A percentile compares a stretch with the other conserved stretches of the same genome.
phyloP scores from a whole-genome alignment of 1,140 invertebrate species.

The Magallana ariakensis region DNA sequence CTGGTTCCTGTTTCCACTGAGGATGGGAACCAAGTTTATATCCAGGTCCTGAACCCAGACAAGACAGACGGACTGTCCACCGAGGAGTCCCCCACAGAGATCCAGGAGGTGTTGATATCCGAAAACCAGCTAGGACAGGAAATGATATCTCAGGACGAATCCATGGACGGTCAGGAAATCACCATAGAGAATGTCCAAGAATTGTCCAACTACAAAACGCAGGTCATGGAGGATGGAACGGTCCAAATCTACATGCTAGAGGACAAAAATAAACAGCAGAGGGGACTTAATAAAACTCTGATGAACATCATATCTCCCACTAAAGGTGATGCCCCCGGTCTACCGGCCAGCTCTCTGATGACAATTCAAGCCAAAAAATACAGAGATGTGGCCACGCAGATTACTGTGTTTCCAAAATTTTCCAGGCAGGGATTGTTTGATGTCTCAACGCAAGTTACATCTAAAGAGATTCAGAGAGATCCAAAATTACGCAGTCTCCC shows the following conservation, averaged over 20 bases:
- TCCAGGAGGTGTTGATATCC: not conserved
- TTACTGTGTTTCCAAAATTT: slow-evolving; percentile 58
- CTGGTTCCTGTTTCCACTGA: slow-evolving; percentile 3
- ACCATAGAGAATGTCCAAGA: slow-evolving; percentile 49
- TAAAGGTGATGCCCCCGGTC: not conserved
- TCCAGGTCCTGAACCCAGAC: not conserved
- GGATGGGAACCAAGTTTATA: not conserved
- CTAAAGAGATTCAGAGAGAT: slow-evolving; percentile 43
- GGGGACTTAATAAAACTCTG: not conserved
- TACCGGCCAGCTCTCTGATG: slow-evolving; percentile 37
- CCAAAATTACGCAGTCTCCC: slow-evolving; percentile 45
- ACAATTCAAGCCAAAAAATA: slow-evolving; percentile 48
- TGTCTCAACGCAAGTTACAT: slow-evolving; percentile 55
- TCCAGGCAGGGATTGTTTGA: slow-evolving; percentile 54
- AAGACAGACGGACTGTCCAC: not conserved
- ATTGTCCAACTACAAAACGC: slow-evolving; percentile 45
- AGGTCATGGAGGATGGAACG: slow-evolving; percentile 51
- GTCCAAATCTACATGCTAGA: slow-evolving; percentile 52
- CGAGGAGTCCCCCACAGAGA: not conserved
- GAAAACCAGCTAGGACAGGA: not conserved
- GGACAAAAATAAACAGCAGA: not conserved
- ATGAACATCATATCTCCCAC: not conserved
- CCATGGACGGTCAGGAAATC: slow-evolving; percentile 45
- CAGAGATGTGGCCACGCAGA: slow-evolving; percentile 55
- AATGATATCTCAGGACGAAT: not conserved